Evolutionary conservation across 2,113 vertebrate genomes (phyloP).

Genomic region (Equus quagga): DNA sequence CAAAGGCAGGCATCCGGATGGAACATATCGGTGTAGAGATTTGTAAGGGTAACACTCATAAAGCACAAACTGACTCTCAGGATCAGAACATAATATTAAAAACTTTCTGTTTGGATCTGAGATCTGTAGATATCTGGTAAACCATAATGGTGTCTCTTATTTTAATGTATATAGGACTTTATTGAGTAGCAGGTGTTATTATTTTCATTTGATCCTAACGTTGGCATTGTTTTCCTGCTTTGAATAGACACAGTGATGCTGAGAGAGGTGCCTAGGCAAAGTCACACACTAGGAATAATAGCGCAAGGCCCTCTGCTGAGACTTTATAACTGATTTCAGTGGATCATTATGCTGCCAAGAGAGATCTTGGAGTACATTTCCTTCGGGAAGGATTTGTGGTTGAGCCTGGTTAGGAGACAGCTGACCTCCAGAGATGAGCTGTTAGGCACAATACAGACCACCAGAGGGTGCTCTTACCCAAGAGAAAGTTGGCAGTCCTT

Average conservation of each 20-base stretch:
- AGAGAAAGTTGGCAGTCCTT: slow-evolving; percentile 66
- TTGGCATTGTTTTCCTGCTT: not conserved
- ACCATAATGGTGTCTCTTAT: not conserved
- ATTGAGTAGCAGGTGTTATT: not conserved
- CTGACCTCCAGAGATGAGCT: not conserved
- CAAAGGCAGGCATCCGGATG: not conserved
- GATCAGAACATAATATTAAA: not conserved
- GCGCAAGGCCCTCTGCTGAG: not conserved
- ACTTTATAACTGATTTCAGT: not conserved
- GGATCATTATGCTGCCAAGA: slow-evolving; percentile 31
- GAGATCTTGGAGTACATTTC: not conserved
- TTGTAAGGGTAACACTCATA: not conserved
- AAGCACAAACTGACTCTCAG: not conserved
- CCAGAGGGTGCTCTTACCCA: slow-evolving; percentile 87
- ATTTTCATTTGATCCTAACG: not conserved
- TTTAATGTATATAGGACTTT: not conserved
- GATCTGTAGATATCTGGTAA: not conserved
- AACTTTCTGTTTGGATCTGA: not conserved
- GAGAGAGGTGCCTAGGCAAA: not conserved
- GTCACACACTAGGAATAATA: not conserved
- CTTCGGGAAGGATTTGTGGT: not conserved
- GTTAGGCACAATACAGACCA: slow-evolving; percentile 76
- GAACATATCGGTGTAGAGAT: not conserved
- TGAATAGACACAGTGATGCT: not conserved
- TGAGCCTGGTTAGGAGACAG: not conserved